Base-by-base conservation (phyloP, 2,797 vertebrate species). In the Passerculus sandwichensis region DNA sequence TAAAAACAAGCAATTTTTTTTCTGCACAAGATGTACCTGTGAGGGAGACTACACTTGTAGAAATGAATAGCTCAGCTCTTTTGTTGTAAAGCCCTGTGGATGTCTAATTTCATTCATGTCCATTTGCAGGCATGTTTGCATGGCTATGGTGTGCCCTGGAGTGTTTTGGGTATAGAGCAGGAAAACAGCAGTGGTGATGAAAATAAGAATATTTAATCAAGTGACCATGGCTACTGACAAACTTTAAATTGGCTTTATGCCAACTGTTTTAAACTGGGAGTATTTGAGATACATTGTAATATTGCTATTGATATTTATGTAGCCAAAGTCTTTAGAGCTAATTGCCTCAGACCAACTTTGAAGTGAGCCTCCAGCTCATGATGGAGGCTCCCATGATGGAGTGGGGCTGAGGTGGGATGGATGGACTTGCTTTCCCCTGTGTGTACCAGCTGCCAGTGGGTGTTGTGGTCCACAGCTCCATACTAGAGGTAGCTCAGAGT, bases 341-440 rank as follows among this genome's bases (percentile, higher is more conserved):
- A 40, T 64, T 79, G 62, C 21, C 62, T 92, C 6, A 64, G 78
- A 38, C 9, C 16, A n/a, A 19, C n/a, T 85, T 78, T 44, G 48
- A 70, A 34, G 23, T 14, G 40, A 91, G 13, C 22, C 29, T 82
- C 25, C 36, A 22, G 15, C 36, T 36, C 36, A 9, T 36, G 36
- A 36, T 5, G 11, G 25, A 3, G 18, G 36, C 48, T 84, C 38
- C 10, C 38, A 15, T 5, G 23, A 4, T 8, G 19, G 30, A 61
- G 57, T 3, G 5, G 21, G 38, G 42, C 20, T 27, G 50, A 50
- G 15, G 32, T 3, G 38, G 50, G 72, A 40, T 9, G 5, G 57
- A 60, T 3, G 15, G 11, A 54, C 4, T 2, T 10, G 20, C 71
- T 83, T 62, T 5, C 0, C 23, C 32, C 48, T 0, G 0, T 50